These are phyloP conservation scores for Smithornis capensis DNA, from an alignment of 2,113 vertebrate genomes.

Conservation along the genomic window DNA sequence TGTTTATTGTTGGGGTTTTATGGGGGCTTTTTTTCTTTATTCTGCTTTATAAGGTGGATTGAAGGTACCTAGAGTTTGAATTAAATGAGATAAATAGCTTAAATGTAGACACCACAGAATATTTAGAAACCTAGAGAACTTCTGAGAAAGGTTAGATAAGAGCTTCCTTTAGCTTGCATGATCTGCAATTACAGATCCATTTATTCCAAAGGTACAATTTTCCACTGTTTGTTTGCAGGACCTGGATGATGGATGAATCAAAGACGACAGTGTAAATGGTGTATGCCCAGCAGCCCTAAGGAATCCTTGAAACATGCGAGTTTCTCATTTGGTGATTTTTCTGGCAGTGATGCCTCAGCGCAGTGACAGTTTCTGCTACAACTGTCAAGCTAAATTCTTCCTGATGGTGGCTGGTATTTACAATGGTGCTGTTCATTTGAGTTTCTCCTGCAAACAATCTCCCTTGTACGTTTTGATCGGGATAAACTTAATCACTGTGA, in stretches of 20 bases:
- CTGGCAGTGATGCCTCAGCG: constrained; percentile 20
- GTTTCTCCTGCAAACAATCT: neutral
- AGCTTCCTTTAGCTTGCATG: neutral
- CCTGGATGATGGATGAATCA: constrained; percentile 21
- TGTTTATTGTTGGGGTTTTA: neutral
- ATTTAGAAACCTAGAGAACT: neutral
- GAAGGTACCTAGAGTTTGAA: neutral
- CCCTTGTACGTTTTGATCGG: neutral
- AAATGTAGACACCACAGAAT: neutral
- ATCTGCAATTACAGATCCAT: constrained; percentile 16
- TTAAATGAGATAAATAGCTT: neutral
- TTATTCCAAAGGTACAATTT: neutral
- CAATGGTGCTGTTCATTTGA: constrained; percentile 30
- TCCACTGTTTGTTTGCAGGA: neutral
- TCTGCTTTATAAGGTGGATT: neutral
- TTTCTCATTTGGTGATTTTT: constrained; percentile 55
- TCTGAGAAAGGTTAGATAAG: neutral
- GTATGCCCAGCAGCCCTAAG: neutral
- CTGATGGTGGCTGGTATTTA: constrained; percentile 42
- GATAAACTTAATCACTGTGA: neutral
- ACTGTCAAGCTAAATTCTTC: constrained; percentile 50
- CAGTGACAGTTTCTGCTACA: constrained; percentile 41
- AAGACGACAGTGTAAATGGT: constrained; percentile 35
- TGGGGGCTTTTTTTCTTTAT: neutral
- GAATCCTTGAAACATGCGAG: constrained; percentile 7